Percentiles rank a stretch among this genome's conserved stretches.
These are phyloP conservation scores for Rhinopithecus roxellana DNA, from an alignment of 2,113 vertebrate genomes.

Conservation along the genomic window DNA sequence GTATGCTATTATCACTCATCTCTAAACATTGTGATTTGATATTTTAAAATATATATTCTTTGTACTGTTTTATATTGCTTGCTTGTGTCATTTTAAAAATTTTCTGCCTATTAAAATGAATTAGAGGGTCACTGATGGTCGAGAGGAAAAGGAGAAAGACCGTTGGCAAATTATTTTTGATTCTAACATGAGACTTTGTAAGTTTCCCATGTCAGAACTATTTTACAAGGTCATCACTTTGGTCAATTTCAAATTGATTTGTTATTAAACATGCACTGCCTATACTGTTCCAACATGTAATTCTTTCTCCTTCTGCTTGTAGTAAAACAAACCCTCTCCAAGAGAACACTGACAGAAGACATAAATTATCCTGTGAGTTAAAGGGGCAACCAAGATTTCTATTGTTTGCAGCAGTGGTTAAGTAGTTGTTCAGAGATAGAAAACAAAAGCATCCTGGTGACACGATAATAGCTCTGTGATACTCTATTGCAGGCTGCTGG, in stretches of 20 bases:
- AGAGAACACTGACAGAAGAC: constrained; percentile 39
- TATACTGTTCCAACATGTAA: constrained; percentile 28
- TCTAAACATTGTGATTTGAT: not conserved
- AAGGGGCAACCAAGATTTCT: not conserved
- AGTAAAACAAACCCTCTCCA: constrained; percentile 36
- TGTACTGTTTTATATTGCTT: not conserved
- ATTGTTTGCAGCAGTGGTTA: not conserved
- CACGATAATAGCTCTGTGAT: not conserved
- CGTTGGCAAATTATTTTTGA: constrained; percentile 29
- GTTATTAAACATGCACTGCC: constrained; percentile 28
- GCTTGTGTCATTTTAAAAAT: not conserved
- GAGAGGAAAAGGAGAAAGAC: not conserved
- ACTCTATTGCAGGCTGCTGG: not conserved
- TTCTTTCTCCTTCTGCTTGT: constrained; percentile 49
- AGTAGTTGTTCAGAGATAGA: not conserved
- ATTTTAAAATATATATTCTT: not conserved
- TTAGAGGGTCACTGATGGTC: not conserved
- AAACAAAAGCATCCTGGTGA: not conserved
- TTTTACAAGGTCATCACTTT: constrained; percentile 47
- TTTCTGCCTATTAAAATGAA: constrained; percentile 5
- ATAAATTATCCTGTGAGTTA: constrained; percentile 36
- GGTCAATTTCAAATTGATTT: constrained; percentile 51
- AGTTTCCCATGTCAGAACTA: constrained; percentile 41
- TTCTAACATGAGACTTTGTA: constrained; percentile 39
- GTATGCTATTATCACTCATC: not conserved